These are phyloP conservation scores for Caprella mutica DNA, from an alignment of 2,888 invertebrate genomes.

Conservation along the genomic window DNA sequence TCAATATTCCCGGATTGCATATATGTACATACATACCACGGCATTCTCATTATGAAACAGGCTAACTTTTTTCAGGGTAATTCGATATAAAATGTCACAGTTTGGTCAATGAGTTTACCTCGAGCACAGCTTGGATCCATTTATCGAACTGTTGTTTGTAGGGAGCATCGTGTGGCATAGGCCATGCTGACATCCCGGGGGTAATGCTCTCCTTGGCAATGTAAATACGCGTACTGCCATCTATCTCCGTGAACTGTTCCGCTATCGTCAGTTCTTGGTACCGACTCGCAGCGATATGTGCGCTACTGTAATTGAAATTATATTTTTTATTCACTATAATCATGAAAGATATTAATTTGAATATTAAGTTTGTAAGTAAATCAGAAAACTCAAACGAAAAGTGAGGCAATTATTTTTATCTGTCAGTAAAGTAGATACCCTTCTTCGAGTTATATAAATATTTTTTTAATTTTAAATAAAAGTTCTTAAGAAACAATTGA, in stretches of 20 bases:
- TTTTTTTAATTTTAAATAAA: too few species aligned
- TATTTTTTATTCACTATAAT: neutral
- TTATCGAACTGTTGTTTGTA: slow-evolving; percentile 13
- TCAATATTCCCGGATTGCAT: neutral
- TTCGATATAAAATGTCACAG: too few species aligned
- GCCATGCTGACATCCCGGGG: slow-evolving; percentile 23
- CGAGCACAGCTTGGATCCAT: slow-evolving; percentile 7
- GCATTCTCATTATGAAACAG: too few species aligned
- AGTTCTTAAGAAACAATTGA: too few species aligned
- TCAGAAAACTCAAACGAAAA: too few species aligned
- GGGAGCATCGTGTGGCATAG: slow-evolving; percentile 22
- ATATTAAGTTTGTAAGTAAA: too few species aligned
- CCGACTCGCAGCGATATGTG: slow-evolving; percentile 17
- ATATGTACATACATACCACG: too few species aligned
- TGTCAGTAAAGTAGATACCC: too few species aligned
- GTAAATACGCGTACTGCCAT: slow-evolving; percentile 16
- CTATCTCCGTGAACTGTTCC: slow-evolving; percentile 12
- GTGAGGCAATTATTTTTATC: too few species aligned
- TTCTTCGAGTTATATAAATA: too few species aligned
- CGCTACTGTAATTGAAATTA: slow-evolving; percentile 11
- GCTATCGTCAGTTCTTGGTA: slow-evolving; percentile 19
- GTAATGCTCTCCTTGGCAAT: slow-evolving; percentile 16
- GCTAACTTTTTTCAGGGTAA: too few species aligned
- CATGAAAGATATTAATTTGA: neutral
- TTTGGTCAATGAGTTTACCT: too few species aligned